Conservation (phyloP, 2,888 invertebrate species). For the Spodoptera littoralis region DNA sequence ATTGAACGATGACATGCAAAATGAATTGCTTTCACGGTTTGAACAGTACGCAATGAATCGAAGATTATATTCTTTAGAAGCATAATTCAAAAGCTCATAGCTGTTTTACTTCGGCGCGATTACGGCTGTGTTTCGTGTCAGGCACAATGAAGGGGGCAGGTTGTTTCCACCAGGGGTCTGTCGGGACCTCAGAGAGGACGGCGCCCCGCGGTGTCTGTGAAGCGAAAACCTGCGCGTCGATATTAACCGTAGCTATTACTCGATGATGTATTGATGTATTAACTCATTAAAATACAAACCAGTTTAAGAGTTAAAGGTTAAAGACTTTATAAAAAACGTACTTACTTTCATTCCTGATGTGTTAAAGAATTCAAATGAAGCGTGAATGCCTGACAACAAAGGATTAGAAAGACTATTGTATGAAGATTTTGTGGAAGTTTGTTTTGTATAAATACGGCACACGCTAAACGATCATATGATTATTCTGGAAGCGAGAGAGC, state of each 20-base stretch:
- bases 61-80: constrained; percentile 59
- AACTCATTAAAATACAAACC: constrained; percentile 85
- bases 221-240: constrained; percentile 79
- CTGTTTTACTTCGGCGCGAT: constrained; percentile 66
- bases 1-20: constrained; percentile 76
- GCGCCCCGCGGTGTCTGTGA: constrained; percentile 78
- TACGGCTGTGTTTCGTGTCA: constrained; percentile 69
- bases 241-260: constrained; percentile 75
- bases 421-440: constrained; percentile 60
- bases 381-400: constrained; percentile 69
- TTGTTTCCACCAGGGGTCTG: constrained; percentile 73
- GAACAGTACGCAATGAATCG: constrained; percentile 51
- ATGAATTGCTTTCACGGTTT: constrained; percentile 63
- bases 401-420: constrained; percentile 64
- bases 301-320: constrained; percentile 82
- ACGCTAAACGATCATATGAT: constrained; percentile 46
- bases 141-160: constrained; percentile 73
- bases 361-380: constrained; percentile 76
- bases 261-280: constrained; percentile 85
- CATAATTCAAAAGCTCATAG: constrained; percentile 66
- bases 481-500: constrained; percentile 42
- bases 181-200: constrained; percentile 72
- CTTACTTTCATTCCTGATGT: constrained; percentile 76
- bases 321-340: constrained; percentile 81
- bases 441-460: constrained; percentile 50